A percentile compares a stretch with the other conserved stretches of the same genome.
Conservation (phyloP, 2,113 vertebrate genomes). For the Oncorhynchus gorbuscha region DNA sequence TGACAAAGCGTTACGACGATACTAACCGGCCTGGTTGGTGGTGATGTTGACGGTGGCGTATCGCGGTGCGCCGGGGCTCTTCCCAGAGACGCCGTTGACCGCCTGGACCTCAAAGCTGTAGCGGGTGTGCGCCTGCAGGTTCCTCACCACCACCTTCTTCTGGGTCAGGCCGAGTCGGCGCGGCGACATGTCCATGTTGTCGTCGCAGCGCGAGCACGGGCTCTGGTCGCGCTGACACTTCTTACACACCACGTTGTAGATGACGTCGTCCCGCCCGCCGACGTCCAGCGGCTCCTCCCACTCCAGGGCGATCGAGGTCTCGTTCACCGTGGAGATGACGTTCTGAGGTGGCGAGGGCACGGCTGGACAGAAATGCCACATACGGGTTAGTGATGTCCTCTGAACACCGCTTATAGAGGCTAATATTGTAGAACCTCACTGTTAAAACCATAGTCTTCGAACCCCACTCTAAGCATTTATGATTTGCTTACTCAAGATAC, state of each 20-base stretch:
- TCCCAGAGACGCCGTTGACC: constrained; percentile 92
- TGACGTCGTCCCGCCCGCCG: constrained; percentile 87
- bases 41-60: constrained; percentile 97
- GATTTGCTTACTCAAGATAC: too few relatives aligned
- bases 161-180: constrained; percentile 89
- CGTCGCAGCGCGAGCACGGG: constrained; percentile 89
- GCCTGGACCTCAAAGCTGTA: constrained; percentile 98
- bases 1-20: constrained; percentile 9
- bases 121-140: constrained; percentile 94
- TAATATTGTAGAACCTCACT: not conserved
- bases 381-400: not conserved
- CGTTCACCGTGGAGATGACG: constrained; percentile 96
- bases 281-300: constrained; percentile 92
- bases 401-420: not conserved
- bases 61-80: constrained; percentile 82
- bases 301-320: constrained; percentile 93
- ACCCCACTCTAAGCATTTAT: too few relatives aligned
- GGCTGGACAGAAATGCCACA: constrained; percentile 64
- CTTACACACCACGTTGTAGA: constrained; percentile 97
- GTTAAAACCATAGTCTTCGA: too few relatives aligned
- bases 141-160: constrained; percentile 88
- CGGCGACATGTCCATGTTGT: constrained; percentile 94
- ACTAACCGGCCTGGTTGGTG: constrained; percentile 96
- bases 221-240: constrained; percentile 84
- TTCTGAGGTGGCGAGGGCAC: constrained; percentile 87